Percentiles rank a stretch among this genome's conserved stretches.
phyloP scores from a whole-genome alignment of 2,797 vertebrate species.

The Xenops minutus region DNA sequence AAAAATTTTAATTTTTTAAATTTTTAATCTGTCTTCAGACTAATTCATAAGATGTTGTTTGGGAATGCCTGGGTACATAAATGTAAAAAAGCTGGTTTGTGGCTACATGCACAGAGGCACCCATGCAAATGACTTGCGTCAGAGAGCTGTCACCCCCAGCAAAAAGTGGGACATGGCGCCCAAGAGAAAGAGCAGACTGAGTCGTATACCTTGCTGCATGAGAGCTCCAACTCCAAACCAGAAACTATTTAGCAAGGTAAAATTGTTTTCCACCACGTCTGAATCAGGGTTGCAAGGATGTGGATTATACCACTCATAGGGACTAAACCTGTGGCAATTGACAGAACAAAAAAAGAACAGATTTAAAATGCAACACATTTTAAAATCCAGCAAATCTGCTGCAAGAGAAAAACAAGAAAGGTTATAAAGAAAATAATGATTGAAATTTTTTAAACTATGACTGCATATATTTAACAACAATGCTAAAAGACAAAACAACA shows the following conservation, averaged over 20 bases:
- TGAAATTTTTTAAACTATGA: slow-evolving; percentile 35
- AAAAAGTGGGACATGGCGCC: slow-evolving; percentile 95
- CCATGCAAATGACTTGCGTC: slow-evolving; percentile 88
- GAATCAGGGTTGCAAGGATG: slow-evolving; percentile 99
- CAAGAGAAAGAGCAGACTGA: slow-evolving; percentile 88
- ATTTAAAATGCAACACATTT: slow-evolving; percentile 75
- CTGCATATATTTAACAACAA: slow-evolving; percentile 6
- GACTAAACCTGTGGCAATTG: slow-evolving; percentile 97
- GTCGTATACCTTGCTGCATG: slow-evolving; percentile 99
- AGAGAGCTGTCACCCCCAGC: slow-evolving; percentile 90
- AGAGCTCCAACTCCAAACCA: slow-evolving; percentile 99
- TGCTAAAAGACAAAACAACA: slow-evolving; percentile 4
- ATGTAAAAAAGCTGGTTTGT: slow-evolving; percentile 69
- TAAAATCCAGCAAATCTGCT: slow-evolving; percentile 77
- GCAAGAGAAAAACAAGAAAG: slow-evolving; percentile 83
- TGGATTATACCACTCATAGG: slow-evolving; percentile 99
- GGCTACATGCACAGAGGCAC: slow-evolving; percentile 97
- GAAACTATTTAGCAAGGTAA: slow-evolving; percentile 99
- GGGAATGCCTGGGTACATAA: slow-evolving; percentile 58
- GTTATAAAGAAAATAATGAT: slow-evolving; percentile 76
- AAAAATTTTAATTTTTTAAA: no score
- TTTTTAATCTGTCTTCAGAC: slow-evolving; percentile 25
- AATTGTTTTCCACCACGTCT: slow-evolving; percentile 99
- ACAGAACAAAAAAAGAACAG: slow-evolving; percentile 82
- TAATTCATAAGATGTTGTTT: slow-evolving; percentile 51